Percentiles rank a stretch among this genome's conserved stretches.
Evolutionary conservation across 2,888 invertebrate species (phyloP).

Genomic region (Cacoxenus indagator): DNA sequence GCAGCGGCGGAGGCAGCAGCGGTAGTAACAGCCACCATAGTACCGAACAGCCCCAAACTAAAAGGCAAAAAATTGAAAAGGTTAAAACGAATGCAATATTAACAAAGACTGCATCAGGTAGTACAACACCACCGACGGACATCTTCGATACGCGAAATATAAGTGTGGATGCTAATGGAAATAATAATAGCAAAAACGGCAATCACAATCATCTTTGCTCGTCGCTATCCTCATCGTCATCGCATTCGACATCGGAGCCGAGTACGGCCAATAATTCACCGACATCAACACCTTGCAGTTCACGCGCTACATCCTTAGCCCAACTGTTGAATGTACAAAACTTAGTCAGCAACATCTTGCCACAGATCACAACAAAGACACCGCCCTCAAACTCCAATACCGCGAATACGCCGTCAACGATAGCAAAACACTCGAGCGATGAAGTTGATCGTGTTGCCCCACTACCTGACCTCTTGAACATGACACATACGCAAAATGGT

Average conservation of each 20-base stretch:
- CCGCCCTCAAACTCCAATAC: conserved; percentile 13
- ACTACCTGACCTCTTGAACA: conserved; percentile 56
- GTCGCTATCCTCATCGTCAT: conserved; percentile 64
- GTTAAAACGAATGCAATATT: conserved; percentile 39
- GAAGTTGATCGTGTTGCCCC: conserved; percentile 63
- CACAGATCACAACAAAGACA: conserved; percentile 41
- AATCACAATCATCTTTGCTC: conserved; percentile 43
- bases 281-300: conserved; percentile 60
- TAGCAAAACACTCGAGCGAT: conserved; percentile 45
- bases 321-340: conserved; percentile 59
- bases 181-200: conserved; percentile 35
- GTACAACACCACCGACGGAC: conserved; percentile 49
- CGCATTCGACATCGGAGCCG: conserved; percentile 53
- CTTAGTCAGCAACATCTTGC: conserved; percentile 54
- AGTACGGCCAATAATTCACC: conserved; percentile 59
- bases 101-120: conserved; percentile 32
- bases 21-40: conserved; percentile 19
- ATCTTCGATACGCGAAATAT: conserved; percentile 44
- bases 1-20: conserved; percentile 26
- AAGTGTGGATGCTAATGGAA: conserved; percentile 51
- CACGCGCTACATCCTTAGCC: conserved; percentile 58
- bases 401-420: conserved; percentile 20
- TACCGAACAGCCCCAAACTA: conserved; percentile 86
- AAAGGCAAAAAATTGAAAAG: conserved; percentile 81
- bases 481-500: conserved; percentile 32